Conservation (phyloP, 2,113 vertebrate genomes). For the Cyprinodon brontotheroides region DNA sequence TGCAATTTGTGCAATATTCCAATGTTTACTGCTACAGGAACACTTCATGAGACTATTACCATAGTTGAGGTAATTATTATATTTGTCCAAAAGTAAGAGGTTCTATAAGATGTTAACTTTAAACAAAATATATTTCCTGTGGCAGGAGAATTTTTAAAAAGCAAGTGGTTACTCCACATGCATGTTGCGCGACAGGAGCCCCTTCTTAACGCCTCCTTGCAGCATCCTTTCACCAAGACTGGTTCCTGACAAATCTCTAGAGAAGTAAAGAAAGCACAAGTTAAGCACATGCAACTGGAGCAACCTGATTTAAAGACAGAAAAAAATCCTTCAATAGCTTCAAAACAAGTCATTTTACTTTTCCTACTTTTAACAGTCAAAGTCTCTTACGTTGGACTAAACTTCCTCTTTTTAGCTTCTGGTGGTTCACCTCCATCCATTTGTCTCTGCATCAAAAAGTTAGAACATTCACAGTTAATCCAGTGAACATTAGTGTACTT, state of each 20-base stretch:
- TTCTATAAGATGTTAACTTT: constrained; percentile 33
- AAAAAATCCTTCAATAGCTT: background rate
- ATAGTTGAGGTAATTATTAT: constrained; percentile 60
- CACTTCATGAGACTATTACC: constrained; percentile 49
- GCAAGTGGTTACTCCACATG: constrained; percentile 65
- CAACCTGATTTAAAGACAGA: background rate
- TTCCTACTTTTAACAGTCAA: constrained; percentile 2
- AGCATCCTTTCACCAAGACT: constrained; percentile 75
- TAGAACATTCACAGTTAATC: constrained; percentile 12
- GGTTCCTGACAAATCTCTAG: constrained; percentile 64
- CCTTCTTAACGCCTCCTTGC: constrained; percentile 71
- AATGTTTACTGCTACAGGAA: constrained; percentile 60
- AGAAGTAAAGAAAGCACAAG: constrained; percentile 13
- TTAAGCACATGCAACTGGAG: background rate
- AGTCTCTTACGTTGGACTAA: constrained; percentile 75
- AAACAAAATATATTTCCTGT: constrained; percentile 31
- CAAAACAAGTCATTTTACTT: background rate
- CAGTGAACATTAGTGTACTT: background rate
- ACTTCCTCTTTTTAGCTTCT: constrained; percentile 84
- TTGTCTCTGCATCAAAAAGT: constrained; percentile 74
- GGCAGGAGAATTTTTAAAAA: constrained; percentile 3
- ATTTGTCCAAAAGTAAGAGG: constrained; percentile 43
- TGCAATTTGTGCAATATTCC: constrained; percentile 72
- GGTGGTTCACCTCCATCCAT: constrained; percentile 79
- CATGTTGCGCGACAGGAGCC: constrained; percentile 69